Evolutionary conservation across 2,113 vertebrate species (phyloP), one percentile per base, ranked within the genome.

Genomic region (Ascaphus truei): DNA sequence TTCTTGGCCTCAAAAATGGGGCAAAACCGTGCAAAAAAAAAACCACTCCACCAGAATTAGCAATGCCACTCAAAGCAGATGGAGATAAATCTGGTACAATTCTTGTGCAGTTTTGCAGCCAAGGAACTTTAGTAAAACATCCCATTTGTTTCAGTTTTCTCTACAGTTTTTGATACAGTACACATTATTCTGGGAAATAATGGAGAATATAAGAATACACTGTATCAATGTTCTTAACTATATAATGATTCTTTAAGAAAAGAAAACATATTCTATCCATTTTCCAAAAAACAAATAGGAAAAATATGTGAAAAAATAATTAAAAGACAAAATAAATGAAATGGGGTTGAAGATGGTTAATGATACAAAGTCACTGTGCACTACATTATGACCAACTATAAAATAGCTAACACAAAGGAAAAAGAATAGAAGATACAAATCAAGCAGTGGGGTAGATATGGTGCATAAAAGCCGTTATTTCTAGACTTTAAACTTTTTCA

Each of bases 401-500:
- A 68, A 57, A 57, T 22, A 22, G 25, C 36, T 34, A 57, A 34
- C 18, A 57, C 37, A 30, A 50, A 34, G 16, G 25, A 16, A 45
- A 55, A 31, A 67, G 30, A 31, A 22, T 3, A 30, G 26, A 61
- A 61, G 52, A 37, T 34, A 30, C 52, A 57, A 41, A 47, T 43
- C 29, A 25, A 57, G 41, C 48, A 22, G 23, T 36, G 31, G 65
- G 37, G 53, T 22, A 58, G 39, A 68, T 31, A 57, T 23, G 39
- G 65, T 48, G 43, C 11, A 48, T 48, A 36, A 48, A 58, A 47
- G 65, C 27, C 15, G 29, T 58, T 68, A 58, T 68, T 68, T 58
- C 65, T 58, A 36, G 39, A 58, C 64, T 27, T 60, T 67, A 67
- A 67, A 67, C 65, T 68, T 58, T 68, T 68, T 68, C 65, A 68